Evolutionary conservation across 2,888 invertebrate genomes (phyloP), one percentile per base, ranked within the genome.

Genomic region (Andrena haemorrhoa): DNA sequence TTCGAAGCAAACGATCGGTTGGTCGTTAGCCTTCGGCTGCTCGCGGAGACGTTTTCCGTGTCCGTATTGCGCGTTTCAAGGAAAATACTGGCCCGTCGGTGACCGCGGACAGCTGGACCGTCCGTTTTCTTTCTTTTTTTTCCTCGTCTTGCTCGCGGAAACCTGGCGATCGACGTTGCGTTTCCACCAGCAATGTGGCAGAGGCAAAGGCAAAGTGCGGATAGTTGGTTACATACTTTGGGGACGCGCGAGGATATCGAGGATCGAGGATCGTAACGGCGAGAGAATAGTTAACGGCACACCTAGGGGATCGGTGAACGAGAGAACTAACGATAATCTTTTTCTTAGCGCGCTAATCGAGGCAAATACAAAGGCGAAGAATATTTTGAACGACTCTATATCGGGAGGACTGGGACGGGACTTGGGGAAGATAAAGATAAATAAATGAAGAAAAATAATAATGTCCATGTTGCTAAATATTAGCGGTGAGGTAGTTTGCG

Each of bases 391-490:
- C 73, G 85, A 86, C 35, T 77, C 29, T n/a, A 16, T 35, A 79
- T 75, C 70, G 72, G 64, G 69, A 65, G 58, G 74, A 69, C 58
- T 31, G 72, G 71, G 53, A 29, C 26, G 63, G 69, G 66, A 49
- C 20, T 58, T 35, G 69, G 41, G 35, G 35, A 41, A 5, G 29
- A 33, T 20, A 10, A 29, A 60, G 20, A 76, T 60, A 69, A 53
- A 58, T 63, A 68, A 73, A 63, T 58, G 29, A 76, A 82, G 69
- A 58, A 79, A 79, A 78, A 87, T 86, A 89, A 89, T 89, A 89
- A 90, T 90, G 91, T 91, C 91, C 91, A 91, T 92, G 91, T 91
- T 91, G 92, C 90, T 91, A 88, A 86, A 89, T 68, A 70, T 84
- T 91, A 92, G 89, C 86, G 85, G 81, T 86, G 89, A 90, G 84